Base-by-base conservation (phyloP, 2,113 vertebrate genomes). In the Trochalopteron elliotii region DNA sequence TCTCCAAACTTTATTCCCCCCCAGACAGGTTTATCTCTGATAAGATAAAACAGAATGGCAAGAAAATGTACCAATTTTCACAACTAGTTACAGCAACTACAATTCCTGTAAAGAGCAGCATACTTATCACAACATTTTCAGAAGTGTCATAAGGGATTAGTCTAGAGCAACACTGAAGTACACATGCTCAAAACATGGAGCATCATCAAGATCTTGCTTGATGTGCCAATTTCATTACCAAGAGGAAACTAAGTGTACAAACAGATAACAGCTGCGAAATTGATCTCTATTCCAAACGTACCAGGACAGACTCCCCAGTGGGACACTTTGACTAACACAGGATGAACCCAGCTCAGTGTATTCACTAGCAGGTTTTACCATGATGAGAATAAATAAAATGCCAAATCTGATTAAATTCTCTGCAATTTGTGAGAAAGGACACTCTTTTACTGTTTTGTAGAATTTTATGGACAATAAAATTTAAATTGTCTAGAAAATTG, bases 391-490 rank as follows among this genome's bases (percentile, higher is more conserved):
- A 78, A 93, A 56, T 77, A 88, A 91, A 94, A 83, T 28, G 52
- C 56, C 39, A 86, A 89, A 89, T 88, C 72, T 68, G 78, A 92
- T 93, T 93, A 91, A 96, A 90, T 72, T 49, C 60, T 70, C 72
- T 21, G 39, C 87, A 95, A 31, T 95, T 95, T 90, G 82, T 70
- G 85, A 89, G 47, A 64, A 95, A 81, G 52, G 35, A 63, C 72
- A 49, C 45, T 63, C 40, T 47, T 87, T 53, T 76, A 79, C 68
- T 86, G 33, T 79, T 95, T 96, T 94, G 83, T 67, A 81, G 89
- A 91, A 96, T 91, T 95, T 97, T 97, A 97, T 94, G 93, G 92
- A 93, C 92, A 95, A 96, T 96, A 96, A 96, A 93, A 96, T 94
- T 94, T 95, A 90, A 89, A 87, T 86, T 94, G 94, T 92, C 94